Evolutionary conservation across 2,113 vertebrate species (phyloP).

Genomic region (Circaetus cinerascens): DNA sequence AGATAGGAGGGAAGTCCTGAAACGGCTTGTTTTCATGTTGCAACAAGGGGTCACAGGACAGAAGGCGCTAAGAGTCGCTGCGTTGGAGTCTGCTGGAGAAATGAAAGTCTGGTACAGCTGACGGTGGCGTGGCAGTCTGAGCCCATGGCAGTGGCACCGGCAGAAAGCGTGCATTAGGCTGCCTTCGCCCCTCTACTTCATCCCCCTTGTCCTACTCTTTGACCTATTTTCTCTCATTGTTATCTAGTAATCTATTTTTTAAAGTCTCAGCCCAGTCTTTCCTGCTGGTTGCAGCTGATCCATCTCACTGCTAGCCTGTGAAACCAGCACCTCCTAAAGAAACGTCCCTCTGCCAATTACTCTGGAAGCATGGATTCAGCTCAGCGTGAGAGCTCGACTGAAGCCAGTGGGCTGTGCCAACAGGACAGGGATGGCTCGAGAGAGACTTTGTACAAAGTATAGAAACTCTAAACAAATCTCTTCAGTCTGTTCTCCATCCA

Average conservation of each 20-base stretch:
- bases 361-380: slow-evolving; percentile 19
- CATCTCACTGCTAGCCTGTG: neutral
- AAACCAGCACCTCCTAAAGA: slow-evolving; percentile 39
- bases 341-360: slow-evolving; percentile 4
- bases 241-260: slow-evolving; percentile 49
- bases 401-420: slow-evolving; percentile 33
- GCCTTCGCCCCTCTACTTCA: neutral
- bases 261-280: slow-evolving; percentile 5
- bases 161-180: neutral
- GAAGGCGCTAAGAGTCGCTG: neutral
- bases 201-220: slow-evolving; percentile 26
- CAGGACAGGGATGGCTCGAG: neutral
- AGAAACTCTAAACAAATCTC: neutral
- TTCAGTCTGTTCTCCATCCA: neutral
- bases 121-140: rapidly evolving
- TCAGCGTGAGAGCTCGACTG: neutral
- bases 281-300: slow-evolving; percentile 37
- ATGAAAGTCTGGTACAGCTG: neutral
- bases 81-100: neutral
- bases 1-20: neutral
- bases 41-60: neutral
- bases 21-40: neutral
- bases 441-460: neutral
- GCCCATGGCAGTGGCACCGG: rapidly evolving
- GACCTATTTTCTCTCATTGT: slow-evolving; percentile 41